Conservation (phyloP, 2,113 vertebrate species). For the Haemorhous mexicanus region DNA sequence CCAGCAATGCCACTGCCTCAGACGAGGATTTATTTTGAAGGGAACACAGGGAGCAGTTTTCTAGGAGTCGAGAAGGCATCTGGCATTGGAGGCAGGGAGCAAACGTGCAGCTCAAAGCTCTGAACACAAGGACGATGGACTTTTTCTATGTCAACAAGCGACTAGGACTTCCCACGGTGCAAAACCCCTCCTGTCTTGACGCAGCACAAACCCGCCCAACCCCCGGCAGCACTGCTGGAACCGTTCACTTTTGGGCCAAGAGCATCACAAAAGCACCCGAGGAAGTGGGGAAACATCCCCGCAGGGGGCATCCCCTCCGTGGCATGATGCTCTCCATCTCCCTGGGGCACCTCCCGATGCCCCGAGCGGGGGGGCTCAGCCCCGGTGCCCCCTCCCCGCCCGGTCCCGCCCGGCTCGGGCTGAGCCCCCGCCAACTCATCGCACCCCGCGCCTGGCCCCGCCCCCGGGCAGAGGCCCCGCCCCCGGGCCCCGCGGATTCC, state of each 20-base stretch:
- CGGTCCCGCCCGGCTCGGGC: background rate
- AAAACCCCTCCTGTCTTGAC: background rate
- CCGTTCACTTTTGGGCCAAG: background rate
- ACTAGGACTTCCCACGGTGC: background rate
- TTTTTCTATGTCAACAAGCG: background rate
- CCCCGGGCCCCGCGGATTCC: no score
- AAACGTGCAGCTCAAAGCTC: background rate
- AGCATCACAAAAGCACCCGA: background rate
- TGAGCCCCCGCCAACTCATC: background rate
- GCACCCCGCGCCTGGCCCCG: no score
- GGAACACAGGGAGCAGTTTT: background rate
- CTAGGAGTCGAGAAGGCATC: background rate
- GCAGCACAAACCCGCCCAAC: no score
- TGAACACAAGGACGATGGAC: background rate
- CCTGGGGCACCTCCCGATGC: background rate
- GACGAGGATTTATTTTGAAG: accelerated
- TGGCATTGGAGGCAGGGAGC: background rate
- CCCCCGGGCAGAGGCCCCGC: background rate
- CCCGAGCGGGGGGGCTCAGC: background rate
- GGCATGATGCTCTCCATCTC: background rate
- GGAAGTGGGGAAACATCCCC: background rate
- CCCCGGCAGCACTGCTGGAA: accelerated
- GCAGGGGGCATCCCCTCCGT: background rate
- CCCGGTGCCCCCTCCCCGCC: accelerated
- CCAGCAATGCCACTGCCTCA: accelerated